Percentiles rank a stretch among this genome's conserved stretches.
Evolutionary conservation across 1,140 invertebrate genomes (phyloP).

Genomic region (Campoletis sonorensis): DNA sequence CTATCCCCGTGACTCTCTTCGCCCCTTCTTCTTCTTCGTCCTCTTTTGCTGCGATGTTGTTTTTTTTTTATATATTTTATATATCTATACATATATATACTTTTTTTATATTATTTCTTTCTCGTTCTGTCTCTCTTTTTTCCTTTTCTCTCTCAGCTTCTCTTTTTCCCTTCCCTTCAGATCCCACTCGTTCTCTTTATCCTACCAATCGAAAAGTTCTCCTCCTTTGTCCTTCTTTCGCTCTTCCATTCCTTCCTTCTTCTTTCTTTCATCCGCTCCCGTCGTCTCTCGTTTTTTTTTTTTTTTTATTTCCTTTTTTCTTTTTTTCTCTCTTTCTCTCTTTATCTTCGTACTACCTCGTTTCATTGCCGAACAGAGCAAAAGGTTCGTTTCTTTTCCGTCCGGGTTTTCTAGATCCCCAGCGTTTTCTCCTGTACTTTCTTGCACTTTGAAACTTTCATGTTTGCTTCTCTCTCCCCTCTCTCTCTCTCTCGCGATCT

Average conservation of each 20-base stretch:
- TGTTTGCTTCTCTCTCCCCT: constrained; percentile 44
- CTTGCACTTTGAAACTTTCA: constrained; percentile 40
- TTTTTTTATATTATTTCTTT: constrained; percentile 36
- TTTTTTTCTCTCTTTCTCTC: too few relatives aligned
- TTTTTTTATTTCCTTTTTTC: too few relatives aligned
- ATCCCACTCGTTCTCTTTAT: constrained; percentile 9
- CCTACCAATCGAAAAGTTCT: constrained; percentile 30
- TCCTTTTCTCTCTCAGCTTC: constrained; percentile 42
- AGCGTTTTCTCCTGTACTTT: constrained; percentile 29
- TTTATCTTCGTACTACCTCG: constrained; percentile 13
- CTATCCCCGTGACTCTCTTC: constrained; percentile 46
- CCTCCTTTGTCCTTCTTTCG: constrained; percentile 52
- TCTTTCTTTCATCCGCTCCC: constrained; percentile 15
- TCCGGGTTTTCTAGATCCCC: not conserved
- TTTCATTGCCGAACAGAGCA: not conserved
- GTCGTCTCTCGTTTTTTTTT: too few relatives aligned
- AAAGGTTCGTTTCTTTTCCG: constrained; percentile 9
- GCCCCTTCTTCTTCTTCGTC: constrained; percentile 48
- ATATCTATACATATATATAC: too few relatives aligned
- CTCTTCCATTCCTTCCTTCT: not conserved
- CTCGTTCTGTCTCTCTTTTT: constrained; percentile 19
- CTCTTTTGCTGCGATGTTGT: not conserved
- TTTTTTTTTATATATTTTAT: too few relatives aligned
- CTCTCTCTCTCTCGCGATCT: constrained; percentile 51
- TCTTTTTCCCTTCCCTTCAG: constrained; percentile 41